A percentile compares a stretch with the other conserved stretches of the same genome.
Conservation (phyloP, 2,797 vertebrate genomes). For the Sebastiscus albofasciatus region DNA sequence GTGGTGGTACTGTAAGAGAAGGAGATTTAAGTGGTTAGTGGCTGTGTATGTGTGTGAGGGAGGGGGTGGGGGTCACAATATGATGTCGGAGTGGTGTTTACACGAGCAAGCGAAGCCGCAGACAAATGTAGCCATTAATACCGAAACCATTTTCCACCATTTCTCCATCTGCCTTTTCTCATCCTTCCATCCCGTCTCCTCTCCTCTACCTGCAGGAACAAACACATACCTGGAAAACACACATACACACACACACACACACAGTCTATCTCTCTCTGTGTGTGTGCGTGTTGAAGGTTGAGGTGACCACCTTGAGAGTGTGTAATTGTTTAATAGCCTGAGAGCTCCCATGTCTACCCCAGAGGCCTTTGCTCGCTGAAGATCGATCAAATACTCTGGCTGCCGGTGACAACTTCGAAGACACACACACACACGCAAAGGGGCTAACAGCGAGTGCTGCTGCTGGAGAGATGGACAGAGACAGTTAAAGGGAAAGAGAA, state of each 20-base stretch:
- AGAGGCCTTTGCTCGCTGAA: constrained; percentile 58
- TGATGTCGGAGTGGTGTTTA: constrained; percentile 75
- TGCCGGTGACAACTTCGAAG: constrained; percentile 63
- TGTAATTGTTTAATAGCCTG: constrained; percentile 82
- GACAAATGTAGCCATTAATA: constrained; percentile 82
- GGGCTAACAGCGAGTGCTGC: constrained; percentile 26
- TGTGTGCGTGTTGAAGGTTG: constrained; percentile 34
- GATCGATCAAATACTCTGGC: constrained; percentile 72
- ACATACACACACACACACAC: background rate
- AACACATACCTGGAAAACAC: constrained; percentile 29
- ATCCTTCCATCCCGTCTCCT: constrained; percentile 26
- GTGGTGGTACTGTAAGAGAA: constrained; percentile 41
- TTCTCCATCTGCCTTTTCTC: constrained; percentile 31
- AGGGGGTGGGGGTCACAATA: constrained; percentile 52
- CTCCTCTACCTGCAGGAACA: constrained; percentile 13
- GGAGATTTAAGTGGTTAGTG: constrained; percentile 76
- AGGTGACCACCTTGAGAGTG: constrained; percentile 72
- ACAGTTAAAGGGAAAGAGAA: constrained; percentile 66
- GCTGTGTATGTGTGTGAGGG: constrained; percentile 16
- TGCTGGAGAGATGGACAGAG: constrained; percentile 54
- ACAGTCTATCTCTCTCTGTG: background rate
- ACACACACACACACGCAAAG: constrained; percentile 19
- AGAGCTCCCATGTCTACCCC: constrained; percentile 64
- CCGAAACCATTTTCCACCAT: constrained; percentile 39
- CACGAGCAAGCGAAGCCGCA: constrained; percentile 60